These are phyloP conservation scores for Labroides dimidiatus DNA, from an alignment of 2,797 vertebrate species.

Conservation along the genomic window DNA sequence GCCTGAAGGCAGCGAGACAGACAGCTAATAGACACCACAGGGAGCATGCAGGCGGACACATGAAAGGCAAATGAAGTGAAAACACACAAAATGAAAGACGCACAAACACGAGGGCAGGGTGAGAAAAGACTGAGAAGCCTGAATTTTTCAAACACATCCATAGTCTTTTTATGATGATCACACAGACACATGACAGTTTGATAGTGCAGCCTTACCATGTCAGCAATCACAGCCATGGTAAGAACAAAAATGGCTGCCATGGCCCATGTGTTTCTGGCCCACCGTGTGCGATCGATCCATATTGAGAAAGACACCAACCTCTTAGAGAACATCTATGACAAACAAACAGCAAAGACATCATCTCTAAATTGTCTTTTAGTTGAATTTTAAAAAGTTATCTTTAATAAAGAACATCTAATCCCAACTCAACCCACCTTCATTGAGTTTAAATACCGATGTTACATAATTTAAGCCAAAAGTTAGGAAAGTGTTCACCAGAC, in stretches of 20 bases:
- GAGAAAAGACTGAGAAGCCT: background rate
- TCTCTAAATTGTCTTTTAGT: too few species aligned
- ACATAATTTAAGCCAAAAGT: background rate
- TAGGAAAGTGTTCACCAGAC: background rate
- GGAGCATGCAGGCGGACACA: slow-evolving; percentile 69
- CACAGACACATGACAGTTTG: too few species aligned
- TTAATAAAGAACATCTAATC: too few species aligned
- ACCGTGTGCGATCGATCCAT: slow-evolving; percentile 96
- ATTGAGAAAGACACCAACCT: slow-evolving; percentile 93
- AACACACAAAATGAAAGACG: slow-evolving; percentile 40
- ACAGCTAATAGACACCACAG: slow-evolving; percentile 78
- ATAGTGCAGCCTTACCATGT: slow-evolving; percentile 87
- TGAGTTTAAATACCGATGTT: too few species aligned
- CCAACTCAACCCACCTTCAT: too few species aligned
- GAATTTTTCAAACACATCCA: too few species aligned
- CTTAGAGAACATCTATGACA: slow-evolving; percentile 89
- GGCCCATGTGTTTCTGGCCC: slow-evolving; percentile 97
- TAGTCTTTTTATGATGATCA: too few species aligned
- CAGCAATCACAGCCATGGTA: slow-evolving; percentile 92
- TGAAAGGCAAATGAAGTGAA: slow-evolving; percentile 59
- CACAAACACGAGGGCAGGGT: slow-evolving; percentile 2
- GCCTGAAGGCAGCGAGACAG: slow-evolving; percentile 69
- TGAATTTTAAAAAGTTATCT: too few species aligned
- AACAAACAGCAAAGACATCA: slow-evolving; percentile 19
- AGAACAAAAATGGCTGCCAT: slow-evolving; percentile 95